Evolutionary conservation across 2,888 invertebrate genomes (phyloP).

Genomic region (Cataglyphis cursor): DNA sequence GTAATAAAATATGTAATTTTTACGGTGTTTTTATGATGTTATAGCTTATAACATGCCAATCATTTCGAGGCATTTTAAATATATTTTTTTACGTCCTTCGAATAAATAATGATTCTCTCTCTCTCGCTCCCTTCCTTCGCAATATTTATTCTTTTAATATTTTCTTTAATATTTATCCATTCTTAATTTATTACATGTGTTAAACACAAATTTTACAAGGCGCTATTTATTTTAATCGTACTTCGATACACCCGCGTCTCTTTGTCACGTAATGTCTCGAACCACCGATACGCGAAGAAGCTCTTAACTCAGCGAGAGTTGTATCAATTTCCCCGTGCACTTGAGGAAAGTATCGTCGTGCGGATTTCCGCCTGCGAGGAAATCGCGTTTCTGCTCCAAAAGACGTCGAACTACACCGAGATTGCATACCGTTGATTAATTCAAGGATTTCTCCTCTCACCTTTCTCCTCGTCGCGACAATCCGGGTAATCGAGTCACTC

Average conservation of each 20-base stretch:
- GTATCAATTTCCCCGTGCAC: slow-evolving; percentile 34
- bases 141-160: not conserved
- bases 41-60: not conserved
- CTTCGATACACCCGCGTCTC: not conserved
- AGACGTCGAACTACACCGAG: slow-evolving; percentile 28
- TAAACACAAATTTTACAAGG: not conserved
- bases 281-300: not conserved
- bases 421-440: slow-evolving; percentile 62
- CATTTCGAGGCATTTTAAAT: not conserved
- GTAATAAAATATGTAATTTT: not conserved
- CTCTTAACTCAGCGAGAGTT: slow-evolving; percentile 21
- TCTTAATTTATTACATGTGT: not conserved
- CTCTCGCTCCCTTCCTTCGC: not conserved
- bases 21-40: not conserved
- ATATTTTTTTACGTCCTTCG: not conserved
- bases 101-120: not conserved
- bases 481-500: slow-evolving; percentile 66
- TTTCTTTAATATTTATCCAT: not conserved
- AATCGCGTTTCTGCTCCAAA: slow-evolving; percentile 38
- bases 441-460: slow-evolving; percentile 31
- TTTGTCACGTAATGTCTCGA: not conserved
- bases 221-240: slow-evolving; percentile 1
- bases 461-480: slow-evolving; percentile 43
- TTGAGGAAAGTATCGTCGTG: slow-evolving; percentile 44
- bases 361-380: slow-evolving; percentile 42